phyloP scores from a whole-genome alignment of 2,113 vertebrate species.

The Lutjanus erythropterus region DNA sequence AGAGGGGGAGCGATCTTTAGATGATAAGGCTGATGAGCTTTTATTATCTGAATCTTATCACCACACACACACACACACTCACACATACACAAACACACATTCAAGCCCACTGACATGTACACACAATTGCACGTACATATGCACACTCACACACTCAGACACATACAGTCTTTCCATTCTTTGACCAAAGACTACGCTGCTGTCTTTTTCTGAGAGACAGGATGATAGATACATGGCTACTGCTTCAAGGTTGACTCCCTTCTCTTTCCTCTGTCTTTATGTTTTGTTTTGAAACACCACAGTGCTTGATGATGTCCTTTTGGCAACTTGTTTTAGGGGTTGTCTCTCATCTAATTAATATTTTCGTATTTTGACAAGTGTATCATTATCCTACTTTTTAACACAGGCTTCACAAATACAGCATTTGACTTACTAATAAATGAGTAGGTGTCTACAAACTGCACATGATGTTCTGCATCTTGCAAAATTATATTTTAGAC shows the following conservation, averaged over 20 bases:
- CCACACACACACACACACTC: constrained; percentile 43
- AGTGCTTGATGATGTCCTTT: neutral
- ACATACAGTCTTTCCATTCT: neutral
- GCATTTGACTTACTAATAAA: constrained; percentile 4
- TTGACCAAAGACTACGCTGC: constrained; percentile 14
- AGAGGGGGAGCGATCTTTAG: constrained; percentile 54
- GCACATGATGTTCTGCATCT: neutral
- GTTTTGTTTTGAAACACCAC: neutral
- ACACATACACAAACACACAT: constrained; percentile 46
- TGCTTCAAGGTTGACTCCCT: constrained; percentile 49
- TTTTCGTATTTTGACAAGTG: constrained; percentile 4
- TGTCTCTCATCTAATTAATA: neutral
- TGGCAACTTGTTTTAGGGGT: neutral
- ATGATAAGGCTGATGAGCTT: constrained; percentile 79
- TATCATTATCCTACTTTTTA: constrained; percentile 5
- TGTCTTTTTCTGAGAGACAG: constrained; percentile 30
- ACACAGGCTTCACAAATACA: neutral
- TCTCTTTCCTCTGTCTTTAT: neutral
- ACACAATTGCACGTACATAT: neutral
- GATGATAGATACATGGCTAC: constrained; percentile 45
- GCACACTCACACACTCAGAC: neutral
- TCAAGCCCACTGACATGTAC: constrained; percentile 19
- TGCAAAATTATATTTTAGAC: neutral
- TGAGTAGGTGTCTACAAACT: constrained; percentile 4
- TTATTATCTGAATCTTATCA: constrained; percentile 75